A percentile compares a stretch with the other conserved stretches of the same genome.
These are phyloP conservation scores for Sylvicapra grimmia DNA, from an alignment of 2,113 vertebrate species.

Conservation along the genomic window DNA sequence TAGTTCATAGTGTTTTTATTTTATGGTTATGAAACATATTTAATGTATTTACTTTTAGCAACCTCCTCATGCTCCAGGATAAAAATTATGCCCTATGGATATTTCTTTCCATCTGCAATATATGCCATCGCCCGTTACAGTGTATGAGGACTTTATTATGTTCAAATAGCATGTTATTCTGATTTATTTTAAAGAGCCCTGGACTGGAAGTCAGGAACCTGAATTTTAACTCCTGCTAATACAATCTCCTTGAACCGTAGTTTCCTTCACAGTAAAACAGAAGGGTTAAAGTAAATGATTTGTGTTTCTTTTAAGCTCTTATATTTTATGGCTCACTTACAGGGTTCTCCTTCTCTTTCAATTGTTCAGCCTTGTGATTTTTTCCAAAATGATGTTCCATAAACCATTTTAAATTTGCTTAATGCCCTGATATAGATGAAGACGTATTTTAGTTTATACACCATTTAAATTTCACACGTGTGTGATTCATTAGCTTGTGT, in stretches of 20 bases:
- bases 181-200: neutral
- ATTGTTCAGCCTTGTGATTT: neutral
- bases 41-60: slow-evolving; percentile 13
- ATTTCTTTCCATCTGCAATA: neutral
- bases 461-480: neutral
- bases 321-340: neutral
- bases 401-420: slow-evolving; percentile 32
- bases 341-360: neutral
- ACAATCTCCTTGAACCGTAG: neutral
- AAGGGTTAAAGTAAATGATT: neutral
- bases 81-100: neutral
- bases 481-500: slow-evolving; percentile 1
- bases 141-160: neutral
- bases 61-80: neutral
- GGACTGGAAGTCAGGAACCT: neutral
- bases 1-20: neutral
- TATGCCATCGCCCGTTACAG: neutral
- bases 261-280: neutral
- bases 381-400: slow-evolving; percentile 1
- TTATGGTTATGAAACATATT: slow-evolving; percentile 31
- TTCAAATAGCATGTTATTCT: neutral
- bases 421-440: neutral
- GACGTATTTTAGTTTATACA: neutral
- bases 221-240: neutral
- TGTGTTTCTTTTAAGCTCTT: neutral